Evolutionary conservation across 2,888 invertebrate genomes (phyloP).

Genomic region (Linnaemya vulpina): DNA sequence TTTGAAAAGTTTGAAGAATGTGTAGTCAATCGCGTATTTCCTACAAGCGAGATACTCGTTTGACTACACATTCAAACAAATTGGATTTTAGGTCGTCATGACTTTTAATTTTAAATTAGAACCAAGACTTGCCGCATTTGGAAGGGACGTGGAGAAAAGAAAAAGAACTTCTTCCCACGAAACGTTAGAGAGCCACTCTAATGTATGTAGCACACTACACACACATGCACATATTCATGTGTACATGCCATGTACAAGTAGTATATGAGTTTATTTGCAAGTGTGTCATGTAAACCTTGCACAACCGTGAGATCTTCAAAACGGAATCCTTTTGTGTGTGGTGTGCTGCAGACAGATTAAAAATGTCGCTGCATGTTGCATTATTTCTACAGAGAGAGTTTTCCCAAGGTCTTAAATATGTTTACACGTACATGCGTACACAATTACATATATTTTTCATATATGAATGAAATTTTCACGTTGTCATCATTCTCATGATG

Average conservation of each 20-base stretch:
- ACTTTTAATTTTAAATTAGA: too few relatives aligned
- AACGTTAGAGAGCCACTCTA: too few relatives aligned
- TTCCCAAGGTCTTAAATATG: constrained; percentile 64
- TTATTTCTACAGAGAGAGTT: constrained; percentile 57
- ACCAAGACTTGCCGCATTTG: too few relatives aligned
- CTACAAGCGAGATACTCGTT: too few relatives aligned
- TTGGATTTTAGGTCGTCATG: too few relatives aligned
- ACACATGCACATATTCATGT: background rate
- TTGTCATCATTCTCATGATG: too few relatives aligned
- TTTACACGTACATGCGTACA: background rate
- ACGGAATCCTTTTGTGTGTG: constrained; percentile 24
- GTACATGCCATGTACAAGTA: background rate
- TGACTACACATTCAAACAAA: too few relatives aligned
- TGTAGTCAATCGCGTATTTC: too few relatives aligned
- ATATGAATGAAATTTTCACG: background rate
- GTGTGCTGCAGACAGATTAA: constrained; percentile 72
- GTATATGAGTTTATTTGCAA: constrained; percentile 10
- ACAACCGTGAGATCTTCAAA: constrained; percentile 24
- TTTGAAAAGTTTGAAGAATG: too few relatives aligned
- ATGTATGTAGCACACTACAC: background rate
- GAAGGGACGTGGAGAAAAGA: too few relatives aligned
- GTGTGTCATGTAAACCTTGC: constrained; percentile 11
- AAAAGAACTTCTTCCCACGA: too few relatives aligned
- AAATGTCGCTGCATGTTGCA: constrained; percentile 67
- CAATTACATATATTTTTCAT: background rate